phyloP scores from a whole-genome alignment of 1,140 invertebrate species.

The Dendrolimus punctatus region DNA sequence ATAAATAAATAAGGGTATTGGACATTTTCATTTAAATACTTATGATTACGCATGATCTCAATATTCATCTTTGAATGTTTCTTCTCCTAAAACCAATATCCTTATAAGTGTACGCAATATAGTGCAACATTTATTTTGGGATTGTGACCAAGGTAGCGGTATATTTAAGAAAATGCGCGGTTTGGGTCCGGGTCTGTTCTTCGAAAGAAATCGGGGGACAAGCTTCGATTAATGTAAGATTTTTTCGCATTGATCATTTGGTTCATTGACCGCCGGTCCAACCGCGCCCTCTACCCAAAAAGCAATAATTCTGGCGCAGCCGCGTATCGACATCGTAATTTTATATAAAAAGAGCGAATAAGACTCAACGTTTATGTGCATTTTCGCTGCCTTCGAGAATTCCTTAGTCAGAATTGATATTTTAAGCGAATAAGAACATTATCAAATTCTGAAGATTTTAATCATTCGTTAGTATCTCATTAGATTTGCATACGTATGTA shows the following conservation, averaged over 20 bases:
- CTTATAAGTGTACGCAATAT: slow-evolving; percentile 23
- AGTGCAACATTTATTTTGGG: slow-evolving; percentile 39
- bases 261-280: slow-evolving; percentile 31
- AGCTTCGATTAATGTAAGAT: slow-evolving; percentile 39
- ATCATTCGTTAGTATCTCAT: too few species aligned
- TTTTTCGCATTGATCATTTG: slow-evolving; percentile 35
- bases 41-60: too few species aligned
- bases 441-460: too few species aligned
- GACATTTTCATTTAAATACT: too few species aligned
- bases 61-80: neutral
- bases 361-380: neutral
- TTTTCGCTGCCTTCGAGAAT: neutral
- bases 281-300: slow-evolving; percentile 5
- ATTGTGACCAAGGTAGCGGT: slow-evolving; percentile 48
- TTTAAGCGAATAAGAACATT: too few species aligned
- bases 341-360: slow-evolving; percentile 14
- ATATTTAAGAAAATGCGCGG: slow-evolving; percentile 29
- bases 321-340: slow-evolving; percentile 5
- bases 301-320: slow-evolving; percentile 9
- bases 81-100: slow-evolving; percentile 13
- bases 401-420: neutral
- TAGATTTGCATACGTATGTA: too few species aligned
- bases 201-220: slow-evolving; percentile 45
- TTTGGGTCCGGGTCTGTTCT: slow-evolving; percentile 37
- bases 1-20: too few species aligned